Conservation (phyloP, 2,113 vertebrate species). For the Benthochromis sp. region DNA sequence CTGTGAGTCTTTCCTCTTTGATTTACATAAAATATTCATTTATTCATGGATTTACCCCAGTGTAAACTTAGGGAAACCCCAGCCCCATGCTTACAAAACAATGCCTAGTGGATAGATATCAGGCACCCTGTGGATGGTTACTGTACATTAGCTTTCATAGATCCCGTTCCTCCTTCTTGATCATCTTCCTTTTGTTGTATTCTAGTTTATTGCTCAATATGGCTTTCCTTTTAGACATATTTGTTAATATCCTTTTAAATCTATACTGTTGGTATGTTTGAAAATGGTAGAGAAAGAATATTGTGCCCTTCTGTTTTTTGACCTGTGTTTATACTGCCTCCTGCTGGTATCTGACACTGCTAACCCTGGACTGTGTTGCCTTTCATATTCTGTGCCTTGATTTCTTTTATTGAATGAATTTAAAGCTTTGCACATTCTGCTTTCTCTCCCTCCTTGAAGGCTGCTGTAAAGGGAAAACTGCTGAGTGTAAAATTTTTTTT, state of each 20-base stretch:
- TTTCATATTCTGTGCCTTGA: not conserved
- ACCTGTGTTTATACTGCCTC: constrained; percentile 38
- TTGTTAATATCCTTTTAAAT: not conserved
- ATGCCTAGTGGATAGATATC: constrained; percentile 22
- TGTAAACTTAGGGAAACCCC: constrained; percentile 55
- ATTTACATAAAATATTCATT: constrained; percentile 68
- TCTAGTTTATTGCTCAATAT: not conserved
- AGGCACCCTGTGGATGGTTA: not conserved
- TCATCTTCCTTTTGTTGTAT: not conserved
- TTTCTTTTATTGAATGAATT: not conserved
- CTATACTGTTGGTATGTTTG: not conserved
- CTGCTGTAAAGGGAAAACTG: not conserved
- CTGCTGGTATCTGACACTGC: constrained; percentile 28
- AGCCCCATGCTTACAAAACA: constrained; percentile 39
- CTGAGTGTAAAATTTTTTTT: not conserved
- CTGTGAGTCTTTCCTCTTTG: constrained; percentile 47
- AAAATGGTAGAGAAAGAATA: not conserved
- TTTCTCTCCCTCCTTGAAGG: not conserved
- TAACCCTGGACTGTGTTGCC: not conserved
- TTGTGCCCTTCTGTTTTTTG: not conserved
- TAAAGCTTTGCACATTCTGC: not conserved
- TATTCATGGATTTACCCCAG: constrained; percentile 41
- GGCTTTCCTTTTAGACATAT: not conserved
- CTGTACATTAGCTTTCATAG: not conserved
- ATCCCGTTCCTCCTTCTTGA: not conserved